Base-by-base conservation (phyloP, 1,140 invertebrate species). In the Drosophila funebris region DNA sequence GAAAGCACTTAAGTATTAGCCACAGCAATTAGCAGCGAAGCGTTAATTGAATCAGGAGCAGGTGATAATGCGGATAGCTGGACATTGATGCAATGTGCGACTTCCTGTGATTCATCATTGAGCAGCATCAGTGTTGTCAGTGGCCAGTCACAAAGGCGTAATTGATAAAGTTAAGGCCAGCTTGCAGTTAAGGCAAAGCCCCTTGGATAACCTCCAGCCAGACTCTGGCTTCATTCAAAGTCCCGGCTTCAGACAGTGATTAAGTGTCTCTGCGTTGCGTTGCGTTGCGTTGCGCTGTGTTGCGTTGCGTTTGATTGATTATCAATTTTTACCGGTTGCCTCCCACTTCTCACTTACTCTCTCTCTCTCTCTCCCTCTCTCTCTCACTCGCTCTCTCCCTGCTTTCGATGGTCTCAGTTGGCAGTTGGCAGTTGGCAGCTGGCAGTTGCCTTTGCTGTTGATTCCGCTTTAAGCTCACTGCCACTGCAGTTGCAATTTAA, bases 131-230 rank as follows among this genome's bases (percentile, higher is more conserved):
- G 24, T 27, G 24, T 69, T 85, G 80, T 71, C 81, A 71, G 66
- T 68, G 46, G 41, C 60, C 58, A 73, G 33, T 69, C 43, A 20
- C 43, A 60, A 78, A 69, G 67, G 54, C 54, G 71, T 78, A 82
- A 85, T 85, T 85, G 81, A 85, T 87, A 85, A 85, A 85, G 76
- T 66, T 76, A 58, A 69, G 75, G 72, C 70, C 77, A 72, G 43
- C n/a, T 31, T 50, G 46, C 46, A 50, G 27, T 50, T 31, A 13
- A 50, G 46, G 9, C 46, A 29, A n/a, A 27, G 5, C 20, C 18
- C 39, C 16, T 43, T 14, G 50, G 37, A 67, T 46, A 67, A 44
- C 53, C 46, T 6, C 14, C 29, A 16, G 11, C 24, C 36, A 53
- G 31, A 37, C 6, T 9, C 31, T 4, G 20, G 14, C 6, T 11